phyloP scores from a whole-genome alignment of 2,113 vertebrate species.

The Danio rerio region DNA sequence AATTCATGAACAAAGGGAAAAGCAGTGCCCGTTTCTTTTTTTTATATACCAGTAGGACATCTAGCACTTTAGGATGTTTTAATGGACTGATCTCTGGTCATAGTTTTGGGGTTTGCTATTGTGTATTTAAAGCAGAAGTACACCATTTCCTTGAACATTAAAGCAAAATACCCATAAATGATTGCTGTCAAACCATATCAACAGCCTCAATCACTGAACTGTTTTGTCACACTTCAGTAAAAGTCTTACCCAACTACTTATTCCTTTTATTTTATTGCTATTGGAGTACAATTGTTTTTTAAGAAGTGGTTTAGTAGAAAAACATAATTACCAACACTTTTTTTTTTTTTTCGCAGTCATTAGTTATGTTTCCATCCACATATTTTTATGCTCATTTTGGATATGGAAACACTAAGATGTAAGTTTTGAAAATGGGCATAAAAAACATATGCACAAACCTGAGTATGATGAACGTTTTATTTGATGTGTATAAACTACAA shows the following conservation, averaged over 20 bases:
- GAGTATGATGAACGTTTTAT: too few species aligned
- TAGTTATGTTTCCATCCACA: too few species aligned
- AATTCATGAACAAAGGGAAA: conserved; percentile 8
- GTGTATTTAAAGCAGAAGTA: not conserved
- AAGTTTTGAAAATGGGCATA: too few species aligned
- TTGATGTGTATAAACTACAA: too few species aligned
- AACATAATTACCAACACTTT: too few species aligned
- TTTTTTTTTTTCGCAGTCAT: too few species aligned
- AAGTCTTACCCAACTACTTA: not conserved
- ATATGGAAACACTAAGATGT: too few species aligned
- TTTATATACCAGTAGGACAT: not conserved
- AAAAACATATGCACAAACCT: too few species aligned
- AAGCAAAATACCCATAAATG: too few species aligned
- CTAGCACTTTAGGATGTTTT: not conserved
- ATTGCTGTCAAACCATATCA: too few species aligned
- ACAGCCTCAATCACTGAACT: not conserved
- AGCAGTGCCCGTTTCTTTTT: not conserved
- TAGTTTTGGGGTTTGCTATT: not conserved
- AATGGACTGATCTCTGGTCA: not conserved
- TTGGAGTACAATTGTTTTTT: not conserved
- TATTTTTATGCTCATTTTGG: too few species aligned
- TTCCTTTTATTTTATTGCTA: not conserved
- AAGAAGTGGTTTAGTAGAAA: not conserved
- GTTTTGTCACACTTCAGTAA: conserved; percentile 7
- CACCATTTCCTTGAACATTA: not conserved